Evolutionary conservation across 2,888 invertebrate genomes (phyloP).

Genomic region (Pterostichus niger): DNA sequence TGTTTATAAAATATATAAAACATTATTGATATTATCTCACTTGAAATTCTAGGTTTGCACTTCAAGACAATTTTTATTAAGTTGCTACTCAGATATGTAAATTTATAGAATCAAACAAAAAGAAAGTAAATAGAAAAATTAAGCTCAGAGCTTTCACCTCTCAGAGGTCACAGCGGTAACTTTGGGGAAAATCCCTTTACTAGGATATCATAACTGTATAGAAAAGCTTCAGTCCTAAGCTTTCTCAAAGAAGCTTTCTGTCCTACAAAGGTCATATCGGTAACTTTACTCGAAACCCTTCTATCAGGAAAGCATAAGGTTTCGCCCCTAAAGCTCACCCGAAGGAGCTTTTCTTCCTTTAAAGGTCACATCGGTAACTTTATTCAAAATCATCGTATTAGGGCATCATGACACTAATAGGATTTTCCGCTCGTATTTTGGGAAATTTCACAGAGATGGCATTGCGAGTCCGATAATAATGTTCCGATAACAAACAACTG

Average conservation of each 20-base stretch:
- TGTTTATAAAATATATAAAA: not conserved
- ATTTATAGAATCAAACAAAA: too few relatives aligned
- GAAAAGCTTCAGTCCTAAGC: slow-evolving; percentile 4
- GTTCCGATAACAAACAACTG: slow-evolving; percentile 54
- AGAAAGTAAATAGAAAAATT: not conserved
- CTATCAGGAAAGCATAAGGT: slow-evolving; percentile 45
- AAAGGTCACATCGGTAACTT: slow-evolving; percentile 65
- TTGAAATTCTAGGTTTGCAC: not conserved
- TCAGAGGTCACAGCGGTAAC: slow-evolving; percentile 59
- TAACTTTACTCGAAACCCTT: slow-evolving; percentile 51
- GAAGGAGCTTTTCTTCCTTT: slow-evolving; percentile 61
- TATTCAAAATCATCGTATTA: slow-evolving; percentile 62
- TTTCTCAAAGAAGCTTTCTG: slow-evolving; percentile 57
- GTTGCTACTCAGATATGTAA: too few relatives aligned
- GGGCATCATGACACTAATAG: slow-evolving; percentile 10
- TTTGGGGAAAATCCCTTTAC: slow-evolving; percentile 35
- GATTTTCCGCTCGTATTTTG: slow-evolving; percentile 12
- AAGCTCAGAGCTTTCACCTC: slow-evolving; percentile 49
- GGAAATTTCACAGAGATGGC: slow-evolving; percentile 40
- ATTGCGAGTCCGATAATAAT: slow-evolving; percentile 42
- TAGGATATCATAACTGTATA: slow-evolving; percentile 42
- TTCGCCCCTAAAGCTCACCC: slow-evolving; percentile 11
- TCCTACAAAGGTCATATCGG: slow-evolving; percentile 63
- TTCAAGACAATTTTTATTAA: too few relatives aligned
- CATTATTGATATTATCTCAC: slow-evolving; percentile 22